Percentiles rank a stretch among this genome's conserved stretches.
Conservation (phyloP, 35 echinoderm and acorn worm genomes). For the Hemicentrotus pulcherrimus region DNA sequence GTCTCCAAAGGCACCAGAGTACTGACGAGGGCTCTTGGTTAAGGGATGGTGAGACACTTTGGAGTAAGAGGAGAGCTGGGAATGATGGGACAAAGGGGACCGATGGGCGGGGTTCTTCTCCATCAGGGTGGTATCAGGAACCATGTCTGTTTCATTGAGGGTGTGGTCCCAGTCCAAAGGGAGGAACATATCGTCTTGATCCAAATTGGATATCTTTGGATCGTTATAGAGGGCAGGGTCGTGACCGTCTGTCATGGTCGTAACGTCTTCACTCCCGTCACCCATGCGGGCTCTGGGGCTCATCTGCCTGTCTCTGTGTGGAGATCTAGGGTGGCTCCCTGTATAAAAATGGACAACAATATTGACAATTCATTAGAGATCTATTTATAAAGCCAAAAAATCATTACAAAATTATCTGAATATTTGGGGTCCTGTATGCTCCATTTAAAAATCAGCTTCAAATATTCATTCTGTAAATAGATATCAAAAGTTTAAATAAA, state of each 20-base stretch:
- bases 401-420: too few relatives aligned
- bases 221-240: neutral
- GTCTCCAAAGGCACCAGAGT: neutral
- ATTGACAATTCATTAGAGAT: neutral
- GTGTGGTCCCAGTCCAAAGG: neutral
- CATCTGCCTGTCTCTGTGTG: neutral
- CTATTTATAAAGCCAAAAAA: neutral
- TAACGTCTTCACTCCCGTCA: slow-evolving; percentile 1
- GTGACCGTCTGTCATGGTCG: neutral
- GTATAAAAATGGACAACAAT: too few relatives aligned
- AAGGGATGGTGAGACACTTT: neutral
- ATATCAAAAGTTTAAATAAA: too few relatives aligned
- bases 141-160: neutral
- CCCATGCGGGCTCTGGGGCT: neutral
- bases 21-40: neutral
- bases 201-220: neutral
- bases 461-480: too few relatives aligned
- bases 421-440: too few relatives aligned
- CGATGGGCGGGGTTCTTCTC: neutral
- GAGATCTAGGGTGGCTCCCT: neutral
- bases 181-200: neutral
- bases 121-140: slow-evolving; percentile 8
- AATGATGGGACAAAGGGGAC: neutral
- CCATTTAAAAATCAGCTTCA: too few relatives aligned
- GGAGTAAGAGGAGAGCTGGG: neutral